These are phyloP conservation scores for Hypomesus transpacificus DNA, from an alignment of 2,113 vertebrate species.

Conservation along the genomic window DNA sequence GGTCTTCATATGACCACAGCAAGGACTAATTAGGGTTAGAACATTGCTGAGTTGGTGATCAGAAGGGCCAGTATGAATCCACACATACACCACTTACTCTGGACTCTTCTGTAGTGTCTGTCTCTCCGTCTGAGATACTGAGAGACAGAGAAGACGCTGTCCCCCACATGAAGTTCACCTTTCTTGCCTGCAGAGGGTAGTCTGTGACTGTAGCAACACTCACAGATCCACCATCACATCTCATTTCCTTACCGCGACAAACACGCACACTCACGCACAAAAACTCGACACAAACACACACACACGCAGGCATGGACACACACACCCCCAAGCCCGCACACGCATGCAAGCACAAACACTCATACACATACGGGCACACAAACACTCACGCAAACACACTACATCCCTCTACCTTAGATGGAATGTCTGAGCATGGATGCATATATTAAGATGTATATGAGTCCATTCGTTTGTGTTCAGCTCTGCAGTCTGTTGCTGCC, in stretches of 20 bases:
- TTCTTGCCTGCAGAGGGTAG: slow-evolving; percentile 72
- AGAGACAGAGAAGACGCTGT: background rate
- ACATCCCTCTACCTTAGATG: slow-evolving; percentile 20
- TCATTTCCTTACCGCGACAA: background rate
- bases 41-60: too few relatives aligned
- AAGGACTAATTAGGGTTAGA: too few relatives aligned
- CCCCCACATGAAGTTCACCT: slow-evolving; percentile 44
- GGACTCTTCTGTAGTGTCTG: too few relatives aligned
- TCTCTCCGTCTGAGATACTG: background rate
- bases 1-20: too few relatives aligned
- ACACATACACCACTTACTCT: too few relatives aligned
- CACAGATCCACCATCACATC: slow-evolving; percentile 14
- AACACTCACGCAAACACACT: slow-evolving; percentile 4
- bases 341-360: slow-evolving; percentile 13
- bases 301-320: slow-evolving; percentile 2
- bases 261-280: slow-evolving; percentile 4
- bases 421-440: slow-evolving; percentile 36
- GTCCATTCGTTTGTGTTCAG: slow-evolving; percentile 26
- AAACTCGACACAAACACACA: slow-evolving; percentile 12
- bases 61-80: too few relatives aligned
- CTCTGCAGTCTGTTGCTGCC: slow-evolving; percentile 26
- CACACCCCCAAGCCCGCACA: background rate
- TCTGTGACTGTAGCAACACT: slow-evolving; percentile 56
- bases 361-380: slow-evolving; percentile 17
- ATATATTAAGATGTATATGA: background rate